These are phyloP conservation scores for Arizona elegans DNA, from an alignment of 2,113 vertebrate species.

Conservation along the genomic window DNA sequence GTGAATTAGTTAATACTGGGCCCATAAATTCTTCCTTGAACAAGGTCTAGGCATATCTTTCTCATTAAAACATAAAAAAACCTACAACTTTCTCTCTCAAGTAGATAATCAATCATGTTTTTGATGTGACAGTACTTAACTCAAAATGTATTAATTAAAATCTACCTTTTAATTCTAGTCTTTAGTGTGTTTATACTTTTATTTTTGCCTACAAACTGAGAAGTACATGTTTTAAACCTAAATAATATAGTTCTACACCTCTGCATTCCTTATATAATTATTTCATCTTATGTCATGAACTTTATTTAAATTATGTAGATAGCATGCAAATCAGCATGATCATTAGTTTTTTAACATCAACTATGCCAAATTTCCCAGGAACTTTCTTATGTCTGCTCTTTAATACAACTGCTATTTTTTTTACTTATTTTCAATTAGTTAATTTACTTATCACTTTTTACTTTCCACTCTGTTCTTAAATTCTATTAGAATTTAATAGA, in stretches of 20 bases:
- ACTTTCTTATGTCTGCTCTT: background rate
- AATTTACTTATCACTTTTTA: background rate
- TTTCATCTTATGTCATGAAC: background rate
- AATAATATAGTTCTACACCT: background rate
- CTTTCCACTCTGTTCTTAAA: background rate
- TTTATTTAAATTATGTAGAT: background rate
- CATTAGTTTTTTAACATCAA: background rate
- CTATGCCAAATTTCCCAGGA: background rate
- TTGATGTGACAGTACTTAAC: background rate
- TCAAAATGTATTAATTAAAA: background rate
- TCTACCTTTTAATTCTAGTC: background rate
- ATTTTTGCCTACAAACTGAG: background rate
- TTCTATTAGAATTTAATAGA: background rate
- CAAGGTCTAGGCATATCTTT: background rate
- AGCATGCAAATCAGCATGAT: background rate
- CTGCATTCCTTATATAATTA: background rate
- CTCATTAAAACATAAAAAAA: background rate
- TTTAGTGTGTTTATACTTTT: background rate
- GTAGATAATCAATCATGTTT: background rate
- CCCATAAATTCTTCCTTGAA: background rate
- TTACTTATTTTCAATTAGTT: background rate
- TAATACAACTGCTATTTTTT: background rate
- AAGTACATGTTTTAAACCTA: background rate
- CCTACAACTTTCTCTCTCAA: background rate
- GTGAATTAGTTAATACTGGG: background rate